phyloP scores from a whole-genome alignment of 1,140 invertebrate species.

The Agrypnia vestita region DNA sequence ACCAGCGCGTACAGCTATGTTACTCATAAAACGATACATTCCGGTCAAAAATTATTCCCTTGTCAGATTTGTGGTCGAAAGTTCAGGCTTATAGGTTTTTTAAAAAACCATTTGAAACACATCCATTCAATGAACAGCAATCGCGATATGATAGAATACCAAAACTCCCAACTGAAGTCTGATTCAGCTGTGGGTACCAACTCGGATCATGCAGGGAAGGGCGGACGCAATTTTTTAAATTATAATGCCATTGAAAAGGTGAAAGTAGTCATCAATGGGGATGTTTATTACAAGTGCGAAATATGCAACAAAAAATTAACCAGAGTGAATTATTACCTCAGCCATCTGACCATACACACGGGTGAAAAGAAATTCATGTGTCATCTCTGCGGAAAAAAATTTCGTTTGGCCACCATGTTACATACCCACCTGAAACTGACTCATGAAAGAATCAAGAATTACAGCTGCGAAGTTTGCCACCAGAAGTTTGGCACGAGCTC shows the following conservation, averaged over 20 bases:
- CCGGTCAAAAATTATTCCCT: slow-evolving; percentile 56
- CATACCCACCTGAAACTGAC: slow-evolving; percentile 77
- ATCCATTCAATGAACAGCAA: slow-evolving; percentile 52
- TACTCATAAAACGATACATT: slow-evolving; percentile 57
- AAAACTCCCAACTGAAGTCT: slow-evolving; percentile 21
- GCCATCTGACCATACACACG: slow-evolving; percentile 79
- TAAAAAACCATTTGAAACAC: slow-evolving; percentile 61
- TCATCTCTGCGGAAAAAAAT: slow-evolving; percentile 82
- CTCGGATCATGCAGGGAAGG: slow-evolving; percentile 19
- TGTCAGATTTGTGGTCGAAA: slow-evolving; percentile 61
- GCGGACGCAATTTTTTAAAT: slow-evolving; percentile 64
- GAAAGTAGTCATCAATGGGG: slow-evolving; percentile 69
- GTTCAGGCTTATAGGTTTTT: slow-evolving; percentile 57
- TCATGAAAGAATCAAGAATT: slow-evolving; percentile 76
- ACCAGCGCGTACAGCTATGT: slow-evolving; percentile 54
- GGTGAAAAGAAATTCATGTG: slow-evolving; percentile 84
- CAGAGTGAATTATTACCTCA: slow-evolving; percentile 76
- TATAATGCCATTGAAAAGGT: slow-evolving; percentile 67
- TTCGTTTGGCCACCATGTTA: slow-evolving; percentile 77
- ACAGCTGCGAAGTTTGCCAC: slow-evolving; percentile 72
- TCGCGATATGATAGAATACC: slow-evolving; percentile 42
- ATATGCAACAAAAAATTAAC: slow-evolving; percentile 76
- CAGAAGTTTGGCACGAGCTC: slow-evolving; percentile 74
- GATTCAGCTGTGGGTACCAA: no score
- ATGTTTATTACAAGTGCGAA: slow-evolving; percentile 73